A percentile compares a stretch with the other conserved stretches of the same genome.
phyloP scores from a whole-genome alignment of 2,797 vertebrate species.

The Sardinella longiceps region DNA sequence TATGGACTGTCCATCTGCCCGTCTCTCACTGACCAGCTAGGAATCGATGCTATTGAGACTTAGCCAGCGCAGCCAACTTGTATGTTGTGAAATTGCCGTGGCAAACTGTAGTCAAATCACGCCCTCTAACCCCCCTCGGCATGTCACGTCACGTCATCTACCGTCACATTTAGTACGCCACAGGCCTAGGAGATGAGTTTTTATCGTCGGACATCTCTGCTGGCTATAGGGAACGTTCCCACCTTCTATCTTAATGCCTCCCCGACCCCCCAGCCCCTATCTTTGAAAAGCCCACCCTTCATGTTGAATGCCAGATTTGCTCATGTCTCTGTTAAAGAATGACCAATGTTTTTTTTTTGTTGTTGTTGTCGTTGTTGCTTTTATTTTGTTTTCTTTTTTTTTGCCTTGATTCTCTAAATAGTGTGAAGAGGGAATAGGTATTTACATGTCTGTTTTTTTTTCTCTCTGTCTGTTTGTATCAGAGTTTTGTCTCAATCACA shows the following conservation, averaged over 20 bases:
- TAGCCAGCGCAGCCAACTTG: neutral
- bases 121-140: neutral
- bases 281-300: neutral
- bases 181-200: neutral
- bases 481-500: conserved; percentile 52
- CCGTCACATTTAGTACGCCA: neutral
- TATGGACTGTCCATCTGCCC: neutral
- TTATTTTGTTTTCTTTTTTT: conserved; percentile 35
- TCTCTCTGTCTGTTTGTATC: conserved; percentile 47
- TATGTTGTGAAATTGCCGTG: neutral
- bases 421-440: conserved; percentile 41
- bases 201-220: neutral
- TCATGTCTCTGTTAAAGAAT: conserved; percentile 29
- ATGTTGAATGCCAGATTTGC: neutral
- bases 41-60: neutral
- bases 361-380: no score
- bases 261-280: neutral
- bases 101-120: neutral
- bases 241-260: neutral
- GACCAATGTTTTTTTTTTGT: neutral
- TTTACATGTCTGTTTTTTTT: conserved; percentile 39
- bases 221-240: neutral
- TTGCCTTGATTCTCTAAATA: conserved; percentile 52
- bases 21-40: neutral
- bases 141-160: neutral